Percentiles rank a stretch among this genome's conserved stretches.
These are phyloP conservation scores for Brenthis ino DNA, from an alignment of 2,888 invertebrate genomes.

Conservation along the genomic window DNA sequence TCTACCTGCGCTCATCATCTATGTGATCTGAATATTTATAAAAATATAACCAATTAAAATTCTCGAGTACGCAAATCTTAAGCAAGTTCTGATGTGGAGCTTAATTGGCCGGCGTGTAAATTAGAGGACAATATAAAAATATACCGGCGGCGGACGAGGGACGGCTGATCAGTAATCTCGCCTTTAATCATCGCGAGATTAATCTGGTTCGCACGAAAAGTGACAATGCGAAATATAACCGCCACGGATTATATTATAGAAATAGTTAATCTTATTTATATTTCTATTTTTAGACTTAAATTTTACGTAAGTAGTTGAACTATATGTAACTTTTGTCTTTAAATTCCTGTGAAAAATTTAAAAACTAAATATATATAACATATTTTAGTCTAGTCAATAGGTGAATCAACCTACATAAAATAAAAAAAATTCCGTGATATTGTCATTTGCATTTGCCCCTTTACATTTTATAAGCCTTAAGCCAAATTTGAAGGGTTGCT, in stretches of 20 bases:
- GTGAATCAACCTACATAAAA: no score
- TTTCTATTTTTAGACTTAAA: neutral
- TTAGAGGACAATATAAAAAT: conserved; percentile 65
- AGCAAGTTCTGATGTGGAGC: conserved; percentile 57
- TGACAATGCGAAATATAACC: conserved; percentile 37
- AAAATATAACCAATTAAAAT: conserved; percentile 46
- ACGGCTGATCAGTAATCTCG: conserved; percentile 51
- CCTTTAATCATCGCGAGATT: conserved; percentile 57
- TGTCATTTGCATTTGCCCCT: no score
- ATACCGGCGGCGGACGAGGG: conserved; percentile 53
- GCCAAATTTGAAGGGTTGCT: no score
- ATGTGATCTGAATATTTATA: conserved; percentile 17
- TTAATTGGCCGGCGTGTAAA: conserved; percentile 73
- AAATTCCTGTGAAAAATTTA: no score
- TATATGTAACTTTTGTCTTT: no score
- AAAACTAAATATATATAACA: no score
- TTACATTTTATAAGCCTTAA: no score
- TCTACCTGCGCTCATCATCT: neutral
- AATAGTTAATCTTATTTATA: conserved; percentile 1
- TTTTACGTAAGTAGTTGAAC: neutral
- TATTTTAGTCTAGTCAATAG: no score
- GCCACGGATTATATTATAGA: conserved; percentile 18
- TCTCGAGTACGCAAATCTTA: conserved; percentile 43
- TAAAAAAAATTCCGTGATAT: no score
- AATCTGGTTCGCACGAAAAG: conserved; percentile 58